These are phyloP conservation scores for Propithecus perrieri DNA, from an alignment of 2,797 vertebrate species.

Conservation along the genomic window DNA sequence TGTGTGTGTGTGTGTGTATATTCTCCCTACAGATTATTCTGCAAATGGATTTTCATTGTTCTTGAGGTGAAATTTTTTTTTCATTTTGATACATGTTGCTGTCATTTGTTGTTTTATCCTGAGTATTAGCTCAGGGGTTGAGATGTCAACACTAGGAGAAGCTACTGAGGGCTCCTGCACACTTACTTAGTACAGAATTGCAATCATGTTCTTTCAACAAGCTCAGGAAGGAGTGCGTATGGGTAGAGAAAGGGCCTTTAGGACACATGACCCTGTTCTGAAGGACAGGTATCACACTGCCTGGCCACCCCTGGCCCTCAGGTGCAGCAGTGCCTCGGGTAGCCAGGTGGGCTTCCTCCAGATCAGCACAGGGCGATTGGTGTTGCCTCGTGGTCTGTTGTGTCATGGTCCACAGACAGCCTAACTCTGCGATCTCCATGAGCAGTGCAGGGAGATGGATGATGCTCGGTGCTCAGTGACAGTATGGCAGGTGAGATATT, in stretches of 20 bases:
- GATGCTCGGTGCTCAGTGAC: background rate
- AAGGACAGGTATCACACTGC: background rate
- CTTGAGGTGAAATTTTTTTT: background rate
- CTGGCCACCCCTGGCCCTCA: too few species aligned
- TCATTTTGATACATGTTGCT: background rate
- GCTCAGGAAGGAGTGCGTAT: background rate
- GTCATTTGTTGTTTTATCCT: background rate
- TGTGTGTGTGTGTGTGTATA: accelerated
- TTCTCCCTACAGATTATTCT: background rate
- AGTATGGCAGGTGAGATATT: too few species aligned
- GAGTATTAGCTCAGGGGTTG: background rate
- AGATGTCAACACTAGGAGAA: too few species aligned
- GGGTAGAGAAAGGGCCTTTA: too few species aligned
- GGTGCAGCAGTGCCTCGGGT: accelerated
- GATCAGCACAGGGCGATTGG: too few species aligned
- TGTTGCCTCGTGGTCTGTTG: background rate
- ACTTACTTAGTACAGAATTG: background rate
- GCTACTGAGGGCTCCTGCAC: accelerated
- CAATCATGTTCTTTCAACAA: too few species aligned
- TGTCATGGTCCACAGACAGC: background rate
- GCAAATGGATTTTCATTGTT: background rate
- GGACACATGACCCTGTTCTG: too few species aligned
- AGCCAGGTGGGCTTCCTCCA: background rate
- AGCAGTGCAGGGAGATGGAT: background rate
- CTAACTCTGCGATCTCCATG: accelerated